Percentiles rank a stretch among this genome's conserved stretches.
These are phyloP conservation scores for Tachysurus vachellii DNA, from an alignment of 2,113 vertebrate species.

Conservation along the genomic window DNA sequence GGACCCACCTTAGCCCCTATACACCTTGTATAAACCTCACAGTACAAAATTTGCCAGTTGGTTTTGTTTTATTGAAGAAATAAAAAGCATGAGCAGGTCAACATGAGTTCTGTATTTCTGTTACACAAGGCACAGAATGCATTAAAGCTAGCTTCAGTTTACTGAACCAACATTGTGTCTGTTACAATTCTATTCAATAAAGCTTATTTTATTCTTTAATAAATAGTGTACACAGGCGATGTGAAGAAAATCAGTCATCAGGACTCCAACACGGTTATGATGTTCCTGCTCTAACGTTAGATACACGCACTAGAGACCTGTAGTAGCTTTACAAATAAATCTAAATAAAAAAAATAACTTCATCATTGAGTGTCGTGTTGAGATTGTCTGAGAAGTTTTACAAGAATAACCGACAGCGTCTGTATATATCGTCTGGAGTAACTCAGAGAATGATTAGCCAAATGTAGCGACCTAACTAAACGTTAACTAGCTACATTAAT, in stretches of 20 bases:
- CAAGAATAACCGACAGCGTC: background rate
- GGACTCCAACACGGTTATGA: background rate
- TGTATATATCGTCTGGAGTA: background rate
- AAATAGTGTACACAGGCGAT: background rate
- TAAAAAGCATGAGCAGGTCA: background rate
- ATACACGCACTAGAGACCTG: background rate
- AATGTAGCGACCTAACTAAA: too few species aligned
- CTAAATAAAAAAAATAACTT: too few species aligned
- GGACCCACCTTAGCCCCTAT: background rate
- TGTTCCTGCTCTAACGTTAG: background rate
- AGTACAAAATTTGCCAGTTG: background rate
- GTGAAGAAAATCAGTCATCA: background rate
- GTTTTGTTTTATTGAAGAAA: background rate
- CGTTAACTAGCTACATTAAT: background rate
- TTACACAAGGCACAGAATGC: constrained; percentile 12
- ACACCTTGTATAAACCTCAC: background rate
- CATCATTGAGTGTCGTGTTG: background rate
- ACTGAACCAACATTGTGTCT: background rate
- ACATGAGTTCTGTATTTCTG: background rate
- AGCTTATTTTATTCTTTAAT: background rate
- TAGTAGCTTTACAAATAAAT: background rate
- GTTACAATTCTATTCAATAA: background rate
- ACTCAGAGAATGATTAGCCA: background rate
- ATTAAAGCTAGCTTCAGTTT: background rate
- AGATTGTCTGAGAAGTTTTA: background rate